Percentiles rank a stretch among this genome's conserved stretches.
Evolutionary conservation across 2,113 vertebrate species (phyloP).

Genomic region (Engystomops pustulosus): DNA sequence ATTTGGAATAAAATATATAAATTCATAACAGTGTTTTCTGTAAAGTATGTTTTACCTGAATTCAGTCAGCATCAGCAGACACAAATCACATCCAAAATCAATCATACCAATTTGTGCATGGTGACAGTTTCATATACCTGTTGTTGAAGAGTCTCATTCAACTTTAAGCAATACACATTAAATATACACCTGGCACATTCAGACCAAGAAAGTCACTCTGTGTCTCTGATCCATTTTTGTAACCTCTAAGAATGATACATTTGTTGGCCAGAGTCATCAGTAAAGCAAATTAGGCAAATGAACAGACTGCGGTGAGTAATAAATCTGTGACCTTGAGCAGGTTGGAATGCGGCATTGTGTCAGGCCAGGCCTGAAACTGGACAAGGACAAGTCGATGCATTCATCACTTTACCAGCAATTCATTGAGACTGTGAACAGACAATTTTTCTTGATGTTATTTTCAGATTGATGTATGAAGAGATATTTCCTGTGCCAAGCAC

Average conservation of each 20-base stretch:
- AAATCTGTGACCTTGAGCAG: constrained; percentile 58
- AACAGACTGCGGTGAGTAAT: constrained; percentile 54
- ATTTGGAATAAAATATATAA: too few relatives aligned
- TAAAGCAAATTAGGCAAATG: constrained; percentile 60
- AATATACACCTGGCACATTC: neutral
- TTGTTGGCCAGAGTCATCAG: constrained; percentile 53
- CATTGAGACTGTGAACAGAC: constrained; percentile 54
- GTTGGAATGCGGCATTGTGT: constrained; percentile 41
- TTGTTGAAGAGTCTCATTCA: neutral
- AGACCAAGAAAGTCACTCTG: constrained; percentile 21
- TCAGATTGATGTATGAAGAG: constrained; percentile 59
- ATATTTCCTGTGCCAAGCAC: constrained; percentile 58
- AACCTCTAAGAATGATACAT: constrained; percentile 55
- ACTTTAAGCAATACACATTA: neutral
- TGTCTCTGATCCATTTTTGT: neutral
- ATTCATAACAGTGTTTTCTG: too few relatives aligned
- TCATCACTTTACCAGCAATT: constrained; percentile 56
- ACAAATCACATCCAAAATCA: neutral
- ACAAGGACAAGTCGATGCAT: constrained; percentile 54
- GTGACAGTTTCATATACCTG: neutral
- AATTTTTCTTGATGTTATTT: constrained; percentile 59
- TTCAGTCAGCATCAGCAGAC: neutral
- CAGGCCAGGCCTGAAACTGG: constrained; percentile 46
- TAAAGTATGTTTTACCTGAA: neutral
- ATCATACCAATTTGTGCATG: neutral